Conservation (phyloP, 2,113 vertebrate species). For the Rafetus swinhoei region DNA sequence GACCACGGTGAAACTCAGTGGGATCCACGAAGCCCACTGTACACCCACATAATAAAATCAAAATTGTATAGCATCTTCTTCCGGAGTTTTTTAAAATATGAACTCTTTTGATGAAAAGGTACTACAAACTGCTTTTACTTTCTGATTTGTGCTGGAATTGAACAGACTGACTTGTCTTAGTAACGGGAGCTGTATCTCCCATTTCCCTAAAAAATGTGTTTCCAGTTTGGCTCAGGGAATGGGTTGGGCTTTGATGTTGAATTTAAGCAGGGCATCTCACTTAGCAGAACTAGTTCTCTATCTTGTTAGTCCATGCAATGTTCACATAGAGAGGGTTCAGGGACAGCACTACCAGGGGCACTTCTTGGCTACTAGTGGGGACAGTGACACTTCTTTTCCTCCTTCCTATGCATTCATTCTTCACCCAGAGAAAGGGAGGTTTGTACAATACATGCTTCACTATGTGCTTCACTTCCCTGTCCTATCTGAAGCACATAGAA, state of each 20-base stretch:
- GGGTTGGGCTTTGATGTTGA: neutral
- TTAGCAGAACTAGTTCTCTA: neutral
- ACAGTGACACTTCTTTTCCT: neutral
- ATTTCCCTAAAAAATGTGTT: neutral
- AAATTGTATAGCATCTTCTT: neutral
- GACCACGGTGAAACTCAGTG: neutral
- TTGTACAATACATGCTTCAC: neutral
- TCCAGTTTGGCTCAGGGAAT: neutral
- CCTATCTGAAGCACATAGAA: neutral
- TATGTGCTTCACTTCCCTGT: neutral
- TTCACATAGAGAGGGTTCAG: neutral
- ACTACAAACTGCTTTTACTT: neutral
- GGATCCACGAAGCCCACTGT: neutral
- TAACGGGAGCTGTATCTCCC: neutral
- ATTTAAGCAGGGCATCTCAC: neutral
- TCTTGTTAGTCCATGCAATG: neutral
- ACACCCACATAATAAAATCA: neutral
- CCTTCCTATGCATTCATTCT: neutral
- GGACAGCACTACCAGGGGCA: neutral
- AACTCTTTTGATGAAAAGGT: neutral
- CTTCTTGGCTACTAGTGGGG: neutral
- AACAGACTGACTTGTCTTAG: neutral
- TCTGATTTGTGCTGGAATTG: neutral
- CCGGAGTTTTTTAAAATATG: neutral
- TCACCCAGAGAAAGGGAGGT: no score